Percentiles rank a stretch among this genome's conserved stretches.
Evolutionary conservation across 92 coral and sea anemone species (phyloP).

Genomic region (Parazoanthus swiftii): DNA sequence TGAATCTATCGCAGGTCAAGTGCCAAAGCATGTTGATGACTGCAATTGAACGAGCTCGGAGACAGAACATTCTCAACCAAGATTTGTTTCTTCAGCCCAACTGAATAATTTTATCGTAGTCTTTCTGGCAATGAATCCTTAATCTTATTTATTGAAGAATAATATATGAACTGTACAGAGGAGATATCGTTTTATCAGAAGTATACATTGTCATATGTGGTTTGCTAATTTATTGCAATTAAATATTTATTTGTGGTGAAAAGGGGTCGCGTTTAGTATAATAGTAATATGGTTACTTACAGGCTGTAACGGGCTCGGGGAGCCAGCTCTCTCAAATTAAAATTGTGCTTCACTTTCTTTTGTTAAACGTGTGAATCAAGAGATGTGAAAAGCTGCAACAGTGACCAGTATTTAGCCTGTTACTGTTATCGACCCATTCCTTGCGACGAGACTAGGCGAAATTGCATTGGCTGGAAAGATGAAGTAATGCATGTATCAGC

Average conservation of each 20-base stretch:
- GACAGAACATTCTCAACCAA: conserved; percentile 91
- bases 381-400: too few species aligned
- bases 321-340: too few species aligned
- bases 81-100: conserved; percentile 89
- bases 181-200: conserved; percentile 31
- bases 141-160: conserved; percentile 41
- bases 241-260: conserved; percentile 45
- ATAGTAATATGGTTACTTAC: background rate
- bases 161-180: conserved; percentile 44
- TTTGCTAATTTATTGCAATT: conserved; percentile 32
- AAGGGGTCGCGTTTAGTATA: background rate
- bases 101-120: conserved; percentile 25
- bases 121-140: conserved; percentile 4
- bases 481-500: background rate
- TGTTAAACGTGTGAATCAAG: too few species aligned
- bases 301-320: too few species aligned
- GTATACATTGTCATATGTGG: conserved; percentile 32
- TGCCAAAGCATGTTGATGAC: conserved; percentile 97
- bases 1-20: conserved; percentile 92
- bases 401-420: too few species aligned
- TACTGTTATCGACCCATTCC: too few species aligned
- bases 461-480: too few species aligned
- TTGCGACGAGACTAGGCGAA: too few species aligned
- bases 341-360: too few species aligned
- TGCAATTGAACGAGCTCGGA: conserved; percentile 92